A percentile compares a stretch with the other conserved stretches of the same genome.
These are phyloP conservation scores for Psilopsiagon aurifrons DNA, from an alignment of 2,113 vertebrate species.

Conservation along the genomic window DNA sequence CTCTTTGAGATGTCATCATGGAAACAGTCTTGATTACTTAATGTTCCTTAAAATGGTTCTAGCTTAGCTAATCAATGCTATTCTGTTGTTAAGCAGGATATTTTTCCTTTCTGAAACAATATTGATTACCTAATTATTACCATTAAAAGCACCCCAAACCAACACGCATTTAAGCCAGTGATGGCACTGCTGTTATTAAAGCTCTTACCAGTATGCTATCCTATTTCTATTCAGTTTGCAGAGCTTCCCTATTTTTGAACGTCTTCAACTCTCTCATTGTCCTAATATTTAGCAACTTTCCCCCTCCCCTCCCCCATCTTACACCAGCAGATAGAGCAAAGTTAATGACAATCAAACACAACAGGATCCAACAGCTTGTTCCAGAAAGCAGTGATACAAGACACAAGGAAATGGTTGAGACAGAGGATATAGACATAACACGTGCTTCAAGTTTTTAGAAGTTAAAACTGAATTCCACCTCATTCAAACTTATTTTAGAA, in stretches of 20 bases:
- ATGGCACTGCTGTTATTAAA: background rate
- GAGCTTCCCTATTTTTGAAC: background rate
- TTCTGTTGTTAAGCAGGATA: constrained; percentile 57
- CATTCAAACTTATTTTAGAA: constrained; percentile 42
- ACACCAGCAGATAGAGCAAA: background rate
- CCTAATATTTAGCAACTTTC: background rate
- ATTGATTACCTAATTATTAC: constrained; percentile 61
- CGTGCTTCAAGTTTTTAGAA: background rate
- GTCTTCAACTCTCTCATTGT: background rate
- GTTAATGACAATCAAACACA: background rate
- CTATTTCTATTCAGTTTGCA: background rate
- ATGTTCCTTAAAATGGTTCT: constrained; percentile 50
- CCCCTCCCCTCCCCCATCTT: background rate
- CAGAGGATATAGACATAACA: background rate
- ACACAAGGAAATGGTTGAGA: background rate
- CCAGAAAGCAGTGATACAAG: background rate
- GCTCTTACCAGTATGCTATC: background rate
- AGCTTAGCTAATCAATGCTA: constrained; percentile 52
- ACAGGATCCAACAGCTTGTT: background rate
- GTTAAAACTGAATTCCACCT: background rate
- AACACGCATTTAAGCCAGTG: background rate
- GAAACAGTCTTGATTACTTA: constrained; percentile 47
- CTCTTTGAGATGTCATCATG: constrained; percentile 16
- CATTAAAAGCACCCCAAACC: constrained; percentile 44
- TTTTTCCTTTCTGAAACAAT: constrained; percentile 58